Evolutionary conservation across 2,113 vertebrate species (phyloP), one percentile per base, ranked within the genome.

Genomic region (Pandion haliaetus): DNA sequence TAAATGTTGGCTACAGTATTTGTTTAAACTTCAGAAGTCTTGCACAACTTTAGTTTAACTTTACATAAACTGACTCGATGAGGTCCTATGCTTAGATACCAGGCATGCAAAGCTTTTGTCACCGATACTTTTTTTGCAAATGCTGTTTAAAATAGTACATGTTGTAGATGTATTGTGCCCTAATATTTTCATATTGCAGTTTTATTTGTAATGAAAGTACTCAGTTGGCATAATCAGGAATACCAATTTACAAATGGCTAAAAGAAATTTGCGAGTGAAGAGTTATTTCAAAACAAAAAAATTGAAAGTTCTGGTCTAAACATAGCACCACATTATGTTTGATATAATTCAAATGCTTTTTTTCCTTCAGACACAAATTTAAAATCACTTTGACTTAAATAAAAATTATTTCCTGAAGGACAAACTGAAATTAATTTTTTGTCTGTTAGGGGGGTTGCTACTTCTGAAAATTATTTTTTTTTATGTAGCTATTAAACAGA

Each of bases 21-120:
- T 97, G 90, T 81, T 98, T 97, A 77, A 96, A 79, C 80, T 90
- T 71, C 44, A 67, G 40, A 62, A 82, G 57, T 72, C 74, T 97
- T 97, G 85, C 91, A 62, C 86, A 98, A 96, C 65, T 73, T 73
- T 10, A 42, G 50, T 92, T 96, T 94, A 86, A 93, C 74, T 58
- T 94, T 96, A 62, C 58, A 17, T 34, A 24, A 61, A 84, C 70
- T 40, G 78, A 12, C 73, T 90, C 88, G 73, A 31, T 54, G 79
- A 82, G 59, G 58, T 49, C 89, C 49, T 77, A 2, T n/a, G 70
- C 66, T 70, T 21, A 21, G n/a, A 12, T 79, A 42, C 1, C 59
- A 36, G 72, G 17, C 17, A 36, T 42, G 34, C 18, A 21, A 31
- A 91, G 18, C 23, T 82, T 82, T 63, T 50, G 17, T 25, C 32